A percentile compares a stretch with the other conserved stretches of the same genome.
phyloP scores from a whole-genome alignment of 1,140 invertebrate species.

The Drosophila ambigua region DNA sequence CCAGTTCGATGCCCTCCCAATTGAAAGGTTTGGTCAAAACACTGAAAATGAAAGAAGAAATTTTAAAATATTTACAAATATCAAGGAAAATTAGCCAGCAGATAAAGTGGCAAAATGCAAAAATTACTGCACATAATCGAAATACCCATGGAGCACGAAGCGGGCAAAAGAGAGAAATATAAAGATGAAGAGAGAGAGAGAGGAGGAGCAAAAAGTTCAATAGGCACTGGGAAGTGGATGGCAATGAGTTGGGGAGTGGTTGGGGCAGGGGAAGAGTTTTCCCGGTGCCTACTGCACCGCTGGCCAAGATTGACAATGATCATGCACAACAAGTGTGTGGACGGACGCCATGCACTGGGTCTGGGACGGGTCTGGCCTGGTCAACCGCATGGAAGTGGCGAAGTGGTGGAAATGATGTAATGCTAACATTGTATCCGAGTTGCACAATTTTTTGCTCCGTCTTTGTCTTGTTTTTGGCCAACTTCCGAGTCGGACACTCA shows the following conservation, averaged over 20 bases:
- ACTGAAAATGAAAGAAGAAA: constrained; percentile 43
- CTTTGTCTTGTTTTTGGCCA: constrained; percentile 49
- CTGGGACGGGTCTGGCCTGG: too few relatives aligned
- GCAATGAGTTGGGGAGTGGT: background rate
- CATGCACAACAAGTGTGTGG: constrained; percentile 40
- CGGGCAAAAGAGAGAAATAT: background rate
- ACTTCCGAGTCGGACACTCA: constrained; percentile 84
- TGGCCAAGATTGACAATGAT: constrained; percentile 80
- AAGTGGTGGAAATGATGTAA: constrained; percentile 69
- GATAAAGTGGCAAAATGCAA: constrained; percentile 15
- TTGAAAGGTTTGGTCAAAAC: constrained; percentile 73
- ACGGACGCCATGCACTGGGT: constrained; percentile 13
- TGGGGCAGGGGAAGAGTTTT: constrained; percentile 11
- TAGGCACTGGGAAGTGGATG: constrained; percentile 23
- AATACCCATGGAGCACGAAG: constrained; percentile 26
- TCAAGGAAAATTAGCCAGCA: constrained; percentile 43
- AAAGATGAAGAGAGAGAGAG: constrained; percentile 2
- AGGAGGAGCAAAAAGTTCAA: constrained; percentile 62
- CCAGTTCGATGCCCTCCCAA: constrained; percentile 79
- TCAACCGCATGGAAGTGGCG: constrained; percentile 17
- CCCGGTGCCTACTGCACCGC: constrained; percentile 73
- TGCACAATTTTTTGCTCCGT: constrained; percentile 70
- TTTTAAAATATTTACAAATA: constrained; percentile 40
- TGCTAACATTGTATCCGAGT: constrained; percentile 80
- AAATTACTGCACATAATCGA: constrained; percentile 10